These are phyloP conservation scores for Protonibea diacanthus DNA, from an alignment of 2,797 vertebrate genomes.

Conservation along the genomic window DNA sequence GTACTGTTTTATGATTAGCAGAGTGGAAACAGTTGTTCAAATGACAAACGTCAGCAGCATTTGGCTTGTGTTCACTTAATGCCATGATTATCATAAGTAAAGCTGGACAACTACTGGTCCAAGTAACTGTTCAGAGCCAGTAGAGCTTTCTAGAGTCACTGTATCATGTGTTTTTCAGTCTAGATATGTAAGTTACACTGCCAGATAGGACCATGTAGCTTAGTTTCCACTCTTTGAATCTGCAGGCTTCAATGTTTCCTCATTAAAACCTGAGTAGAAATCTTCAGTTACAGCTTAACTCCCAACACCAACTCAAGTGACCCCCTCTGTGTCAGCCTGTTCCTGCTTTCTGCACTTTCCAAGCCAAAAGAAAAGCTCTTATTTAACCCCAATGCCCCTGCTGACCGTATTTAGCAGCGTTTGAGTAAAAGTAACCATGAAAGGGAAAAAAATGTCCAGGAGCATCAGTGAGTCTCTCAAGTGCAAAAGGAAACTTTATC, in stretches of 20 bases:
- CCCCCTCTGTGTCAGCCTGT: constrained; percentile 13
- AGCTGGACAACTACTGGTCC: not conserved
- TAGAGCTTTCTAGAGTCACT: not conserved
- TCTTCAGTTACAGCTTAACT: constrained; percentile 30
- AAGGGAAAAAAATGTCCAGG: constrained; percentile 46
- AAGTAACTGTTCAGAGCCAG: not conserved
- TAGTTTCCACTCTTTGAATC: constrained; percentile 32
- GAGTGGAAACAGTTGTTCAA: not conserved
- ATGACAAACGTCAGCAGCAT: not conserved
- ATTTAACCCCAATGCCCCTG: constrained; percentile 22
- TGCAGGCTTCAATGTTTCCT: constrained; percentile 44
- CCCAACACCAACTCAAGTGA: constrained; percentile 39
- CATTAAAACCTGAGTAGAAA: constrained; percentile 71
- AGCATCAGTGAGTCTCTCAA: constrained; percentile 39
- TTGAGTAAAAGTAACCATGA: constrained; percentile 43
- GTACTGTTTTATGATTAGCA: not conserved
- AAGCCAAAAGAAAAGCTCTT: constrained; percentile 37
- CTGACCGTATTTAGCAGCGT: constrained; percentile 64
- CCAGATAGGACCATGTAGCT: not conserved
- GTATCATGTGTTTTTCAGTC: not conserved
- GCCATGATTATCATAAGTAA: not conserved
- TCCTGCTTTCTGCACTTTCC: constrained; percentile 40
- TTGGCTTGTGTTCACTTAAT: not conserved
- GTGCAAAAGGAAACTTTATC: constrained; percentile 34
- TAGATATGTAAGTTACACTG: not conserved